Base-by-base conservation (phyloP, 2,797 vertebrate genomes). In the Lutjanus campechanus region DNA sequence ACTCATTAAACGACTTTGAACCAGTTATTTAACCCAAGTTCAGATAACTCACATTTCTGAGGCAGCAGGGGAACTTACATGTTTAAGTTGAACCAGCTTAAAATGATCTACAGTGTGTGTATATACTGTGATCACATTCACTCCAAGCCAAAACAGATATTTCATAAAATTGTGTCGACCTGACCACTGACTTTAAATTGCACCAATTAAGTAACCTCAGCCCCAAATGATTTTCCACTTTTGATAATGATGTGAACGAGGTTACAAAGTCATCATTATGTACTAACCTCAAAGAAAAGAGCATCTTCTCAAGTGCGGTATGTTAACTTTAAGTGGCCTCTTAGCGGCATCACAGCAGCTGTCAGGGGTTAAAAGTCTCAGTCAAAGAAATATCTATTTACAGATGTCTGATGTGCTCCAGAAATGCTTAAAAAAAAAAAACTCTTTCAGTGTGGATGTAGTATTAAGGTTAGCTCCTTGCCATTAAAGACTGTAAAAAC, bases 161-260 rank as follows among this genome's bases (percentile, higher is more conserved):
- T 62, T 17, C 1, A 36, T 25, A 50, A 76, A 66, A 54, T 11
- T 0, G 36, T 58, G 46, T 46, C 8, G 4, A 59, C 46, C 36
- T 11, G 44, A 70, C 22, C 22, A 7, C 4, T n/a, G 44, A 50
- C 61, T 77, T 68, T 11, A 19, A 71, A 36, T 19, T 0, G 0
- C 4, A 11, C 53, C 69, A 69, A 82, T 66, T 67, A 74, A 67
- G 63, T 74, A 46, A 59, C 9, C 62, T 41, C 40, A 15, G 10
- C 4, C 49, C 6, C 4, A 43, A 25, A 69, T 41, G 53, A 58
- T 58, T 56, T 29, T 9, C 2, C 0, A 3, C 11, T 25, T 68
- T 47, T 81, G 54, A 60, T 64, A 64, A 55, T 10, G 43, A 64
- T 65, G 60, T 20, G 36, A 73, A 53, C 12, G 66, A 63, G 74